Base-by-base conservation (phyloP, 2,888 invertebrate species). In the Uropetala carovei region DNA sequence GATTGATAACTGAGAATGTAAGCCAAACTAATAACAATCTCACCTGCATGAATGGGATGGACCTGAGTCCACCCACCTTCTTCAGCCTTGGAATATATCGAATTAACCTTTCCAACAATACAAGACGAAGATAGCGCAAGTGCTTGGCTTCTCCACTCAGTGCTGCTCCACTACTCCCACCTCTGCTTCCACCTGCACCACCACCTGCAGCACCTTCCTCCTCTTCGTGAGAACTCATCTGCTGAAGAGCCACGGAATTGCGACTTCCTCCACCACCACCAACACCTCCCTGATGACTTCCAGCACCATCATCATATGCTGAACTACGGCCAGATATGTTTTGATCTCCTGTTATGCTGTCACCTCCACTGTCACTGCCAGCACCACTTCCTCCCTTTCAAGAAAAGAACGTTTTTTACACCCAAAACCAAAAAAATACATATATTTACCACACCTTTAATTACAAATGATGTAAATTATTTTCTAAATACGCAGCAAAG, bases 1-100 rank as follows among this genome's bases (percentile, higher is more conserved):
- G 93, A 60, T 82, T 68, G 58, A 18, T 82, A 27, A 93, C 64
- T 58, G 85, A 83, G 86, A 92, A 91, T 57, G 91, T 59, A 43
- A 43, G 43, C 1, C 1, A 43, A 30, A 58, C 59, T 75, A 81
- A n/a, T 75, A 81, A n/a, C 18, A 91, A 43, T 92, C 94, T 92
- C 93, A 98, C 98, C 96, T 99, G 99, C 95, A 99, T 97, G 94
- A 98, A 98, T 0, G 99, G 99, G 94, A 99, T 98, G 30, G 98
- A 97, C 93, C 98, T 96, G 11, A 98, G 97, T 2, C 99, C 99
- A 43, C 98, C 98, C 93, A 98, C 96, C 86, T 96, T 96, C 93
- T 97, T 96, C 92, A 99, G 95, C 91, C 97, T 96, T 0, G 98
- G 97, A 93, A 99, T 95, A 93, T 98, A 97, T 93, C 97, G 97